These are phyloP conservation scores for Lethrus apterus DNA, from an alignment of 1,140 invertebrate genomes.

Conservation along the genomic window DNA sequence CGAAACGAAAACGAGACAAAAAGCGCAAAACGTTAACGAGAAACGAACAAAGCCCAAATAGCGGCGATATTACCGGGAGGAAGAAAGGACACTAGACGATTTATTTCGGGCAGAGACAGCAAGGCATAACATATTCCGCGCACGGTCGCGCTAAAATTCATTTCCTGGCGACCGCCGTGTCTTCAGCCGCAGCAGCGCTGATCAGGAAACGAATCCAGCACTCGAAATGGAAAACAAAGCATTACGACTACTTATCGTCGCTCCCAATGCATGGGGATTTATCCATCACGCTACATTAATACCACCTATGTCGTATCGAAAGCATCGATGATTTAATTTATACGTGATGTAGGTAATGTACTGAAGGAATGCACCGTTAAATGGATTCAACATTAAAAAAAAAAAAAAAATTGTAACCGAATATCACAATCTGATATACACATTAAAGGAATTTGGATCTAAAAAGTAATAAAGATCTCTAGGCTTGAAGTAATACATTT, in stretches of 20 bases:
- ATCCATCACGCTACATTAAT: slow-evolving; percentile 20
- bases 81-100: too few relatives aligned
- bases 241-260: slow-evolving; percentile 28
- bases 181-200: slow-evolving; percentile 27
- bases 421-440: background rate
- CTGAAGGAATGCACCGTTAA: background rate
- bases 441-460: background rate
- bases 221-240: slow-evolving; percentile 35
- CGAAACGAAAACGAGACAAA: too few relatives aligned
- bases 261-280: slow-evolving; percentile 9
- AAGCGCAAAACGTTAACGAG: too few relatives aligned
- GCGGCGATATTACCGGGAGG: too few relatives aligned
- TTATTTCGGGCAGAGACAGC: too few relatives aligned
- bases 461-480: background rate
- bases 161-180: slow-evolving; percentile 32
- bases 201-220: slow-evolving; percentile 31
- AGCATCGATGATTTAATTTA: background rate
- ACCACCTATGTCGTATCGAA: slow-evolving; percentile 2
- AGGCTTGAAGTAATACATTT: background rate
- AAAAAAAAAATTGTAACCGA: background rate
- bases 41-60: too few relatives aligned
- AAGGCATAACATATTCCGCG: slow-evolving; percentile 25
- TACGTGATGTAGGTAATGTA: background rate
- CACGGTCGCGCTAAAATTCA: slow-evolving; percentile 33
- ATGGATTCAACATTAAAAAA: background rate